Conservation (phyloP, 2,888 invertebrate genomes). For the Gasteruption jaculator region DNA sequence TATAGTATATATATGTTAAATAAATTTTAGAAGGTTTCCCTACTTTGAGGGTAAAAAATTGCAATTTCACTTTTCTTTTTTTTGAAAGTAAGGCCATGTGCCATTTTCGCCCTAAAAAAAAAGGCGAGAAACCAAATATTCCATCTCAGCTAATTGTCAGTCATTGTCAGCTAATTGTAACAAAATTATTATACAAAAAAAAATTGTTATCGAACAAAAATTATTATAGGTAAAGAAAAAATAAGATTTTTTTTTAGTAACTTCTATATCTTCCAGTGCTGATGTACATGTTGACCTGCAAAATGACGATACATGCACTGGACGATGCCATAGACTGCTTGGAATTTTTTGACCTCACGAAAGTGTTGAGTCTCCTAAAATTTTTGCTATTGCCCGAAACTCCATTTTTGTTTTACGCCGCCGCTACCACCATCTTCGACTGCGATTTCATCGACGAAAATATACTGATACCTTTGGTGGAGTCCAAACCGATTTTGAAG, state of each 20-base stretch:
- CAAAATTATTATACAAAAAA: no score
- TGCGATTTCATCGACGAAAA: conserved; percentile 19
- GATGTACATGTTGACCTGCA: conserved; percentile 22
- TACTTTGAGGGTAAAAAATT: no score
- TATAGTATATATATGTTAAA: no score
- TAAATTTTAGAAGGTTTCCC: no score
- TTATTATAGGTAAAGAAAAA: background rate
- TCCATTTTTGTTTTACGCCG: conserved; percentile 7
- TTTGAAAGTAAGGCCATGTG: no score
- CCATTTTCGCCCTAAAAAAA: no score
- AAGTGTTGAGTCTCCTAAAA: conserved; percentile 16
- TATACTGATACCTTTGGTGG: conserved; percentile 15
- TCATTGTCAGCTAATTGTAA: no score
- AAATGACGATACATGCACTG: conserved; percentile 13
- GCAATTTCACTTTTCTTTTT: no score
- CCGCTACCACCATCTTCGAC: conserved; percentile 13
- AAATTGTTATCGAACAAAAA: no score
- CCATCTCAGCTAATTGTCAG: no score
- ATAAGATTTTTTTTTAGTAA: no score
- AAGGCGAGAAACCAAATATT: no score
- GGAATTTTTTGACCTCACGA: conserved; percentile 16
- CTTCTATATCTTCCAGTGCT: conserved; percentile 17
- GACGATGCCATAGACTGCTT: conserved; percentile 22
- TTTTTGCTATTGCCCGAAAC: conserved; percentile 20
- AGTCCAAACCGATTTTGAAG: conserved; percentile 19